These are phyloP conservation scores for Oceanites oceanicus DNA, from an alignment of 2,113 vertebrate species.

Conservation along the genomic window DNA sequence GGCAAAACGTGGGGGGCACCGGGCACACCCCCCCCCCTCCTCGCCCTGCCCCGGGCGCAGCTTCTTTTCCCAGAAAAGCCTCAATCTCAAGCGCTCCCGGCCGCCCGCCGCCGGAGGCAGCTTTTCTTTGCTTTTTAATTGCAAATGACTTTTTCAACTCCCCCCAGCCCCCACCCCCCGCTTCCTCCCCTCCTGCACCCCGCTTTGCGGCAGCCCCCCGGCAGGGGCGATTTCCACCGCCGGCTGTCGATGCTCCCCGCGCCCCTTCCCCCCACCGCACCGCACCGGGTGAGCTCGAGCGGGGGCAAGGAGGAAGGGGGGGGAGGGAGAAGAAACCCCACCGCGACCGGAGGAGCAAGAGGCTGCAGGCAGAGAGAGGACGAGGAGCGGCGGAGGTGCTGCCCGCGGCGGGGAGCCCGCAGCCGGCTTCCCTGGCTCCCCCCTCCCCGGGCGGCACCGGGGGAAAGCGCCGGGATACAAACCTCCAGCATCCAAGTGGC, in stretches of 20 bases:
- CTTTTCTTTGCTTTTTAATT: constrained; percentile 24
- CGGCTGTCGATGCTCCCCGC: not conserved
- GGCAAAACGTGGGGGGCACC: constrained; percentile 23
- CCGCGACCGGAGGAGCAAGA: not conserved
- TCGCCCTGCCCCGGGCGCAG: not conserved
- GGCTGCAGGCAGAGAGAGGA: not conserved
- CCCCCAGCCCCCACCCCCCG: not conserved
- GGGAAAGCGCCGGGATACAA: constrained; percentile 47
- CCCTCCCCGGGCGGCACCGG: not conserved
- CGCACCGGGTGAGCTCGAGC: not conserved
- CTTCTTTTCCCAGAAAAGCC: not conserved
- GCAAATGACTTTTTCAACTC: constrained; percentile 16
- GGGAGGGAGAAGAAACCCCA: not conserved
- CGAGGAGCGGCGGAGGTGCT: not conserved
- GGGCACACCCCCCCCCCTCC: not conserved
- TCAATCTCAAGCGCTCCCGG: not conserved
- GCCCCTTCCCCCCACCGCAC: not conserved
- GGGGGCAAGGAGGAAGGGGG: not conserved
- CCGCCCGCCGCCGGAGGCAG: not conserved
- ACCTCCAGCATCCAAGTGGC: constrained; percentile 98
- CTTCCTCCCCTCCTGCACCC: not conserved
- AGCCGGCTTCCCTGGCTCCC: not conserved
- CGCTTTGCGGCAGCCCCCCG: not conserved
- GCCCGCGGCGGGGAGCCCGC: not conserved
- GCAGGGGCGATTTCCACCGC: not conserved